phyloP scores from a whole-genome alignment of 2,113 vertebrate genomes.

The Tragelaphus imberbis region DNA sequence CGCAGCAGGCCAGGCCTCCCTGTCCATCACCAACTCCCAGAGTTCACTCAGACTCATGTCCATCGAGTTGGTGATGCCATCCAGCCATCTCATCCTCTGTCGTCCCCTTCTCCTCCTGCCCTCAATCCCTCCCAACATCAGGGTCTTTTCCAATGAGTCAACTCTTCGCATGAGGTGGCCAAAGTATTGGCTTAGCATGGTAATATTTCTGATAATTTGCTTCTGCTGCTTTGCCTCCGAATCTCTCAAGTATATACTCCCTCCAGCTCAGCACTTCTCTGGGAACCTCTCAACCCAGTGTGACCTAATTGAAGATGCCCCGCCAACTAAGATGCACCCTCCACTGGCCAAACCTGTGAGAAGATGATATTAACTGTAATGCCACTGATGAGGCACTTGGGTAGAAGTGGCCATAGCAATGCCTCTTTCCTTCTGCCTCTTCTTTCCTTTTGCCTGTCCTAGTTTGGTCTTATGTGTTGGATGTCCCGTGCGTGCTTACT shows the following conservation, averaged over 20 bases:
- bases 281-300: too few relatives aligned
- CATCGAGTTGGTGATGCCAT: too few relatives aligned
- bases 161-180: too few relatives aligned
- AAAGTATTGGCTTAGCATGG: background rate
- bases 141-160: too few relatives aligned
- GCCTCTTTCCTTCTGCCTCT: background rate
- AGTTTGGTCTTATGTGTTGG: background rate
- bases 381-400: background rate
- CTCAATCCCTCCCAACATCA: too few relatives aligned
- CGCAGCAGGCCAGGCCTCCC: too few relatives aligned
- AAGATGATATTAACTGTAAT: too few relatives aligned
- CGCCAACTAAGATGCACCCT: background rate
- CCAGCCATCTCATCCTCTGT: too few relatives aligned
- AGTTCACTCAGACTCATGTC: too few relatives aligned
- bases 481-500: fast-evolving
- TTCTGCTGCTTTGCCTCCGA: background rate
- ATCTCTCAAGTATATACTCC: background rate
- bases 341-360: fast-evolving
- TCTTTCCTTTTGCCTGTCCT: background rate
- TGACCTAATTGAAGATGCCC: background rate
- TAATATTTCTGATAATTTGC: background rate
- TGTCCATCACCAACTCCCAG: too few relatives aligned
- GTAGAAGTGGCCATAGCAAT: background rate
- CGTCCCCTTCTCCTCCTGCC: too few relatives aligned
- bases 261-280: background rate